Base-by-base conservation (phyloP, 2,888 invertebrate species). In the Epinotia demarniana region DNA sequence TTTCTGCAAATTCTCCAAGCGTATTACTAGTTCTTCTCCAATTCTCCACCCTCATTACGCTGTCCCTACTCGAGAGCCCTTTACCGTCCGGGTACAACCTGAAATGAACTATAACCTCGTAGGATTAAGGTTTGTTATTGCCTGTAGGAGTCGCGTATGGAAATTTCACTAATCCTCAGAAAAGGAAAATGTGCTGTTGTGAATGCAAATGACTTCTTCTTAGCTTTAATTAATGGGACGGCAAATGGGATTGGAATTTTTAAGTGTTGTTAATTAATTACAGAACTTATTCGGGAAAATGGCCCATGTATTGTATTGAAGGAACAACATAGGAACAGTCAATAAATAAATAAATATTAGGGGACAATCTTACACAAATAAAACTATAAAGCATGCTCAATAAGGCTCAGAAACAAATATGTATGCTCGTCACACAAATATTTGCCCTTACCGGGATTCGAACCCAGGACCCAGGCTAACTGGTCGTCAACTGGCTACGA, bases 151-250 rank as follows among this genome's bases (percentile, higher is more conserved):
- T 0, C 23, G 4, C 39, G 58, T 67, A 66, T 71, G 75, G 66
- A 71, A 75, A 75, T 71, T 70, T 18, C 39, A 64, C 43, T 66
- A 61, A 71, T 71, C 71, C 66, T 58, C 53, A 55, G 49, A 39
- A 53, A 73, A 64, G 63, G 43, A 71, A 61, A 73, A 73, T 43
- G 71, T 55, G 71, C 66, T 71, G 75, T 75, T 66, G 63, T 71
- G 75, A 66, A 75, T 75, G 75, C 71, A 66, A 75, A 75, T 71
- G 66, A 61, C 75, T 75, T 55, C 73, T 69, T 74, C 75, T 75
- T 61, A 60, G 61, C 66, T 53, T 71, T 75, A 75, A 75, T 75
- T 75, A 75, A 75, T 71, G 75, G 19, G 23, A 63, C 27, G 46
- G 61, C 46, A 62, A 57, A 66, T 71, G 64, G 71, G 39, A 75